Evolutionary conservation across 2,797 vertebrate genomes (phyloP).

Genomic region (Acanthiza pusilla): DNA sequence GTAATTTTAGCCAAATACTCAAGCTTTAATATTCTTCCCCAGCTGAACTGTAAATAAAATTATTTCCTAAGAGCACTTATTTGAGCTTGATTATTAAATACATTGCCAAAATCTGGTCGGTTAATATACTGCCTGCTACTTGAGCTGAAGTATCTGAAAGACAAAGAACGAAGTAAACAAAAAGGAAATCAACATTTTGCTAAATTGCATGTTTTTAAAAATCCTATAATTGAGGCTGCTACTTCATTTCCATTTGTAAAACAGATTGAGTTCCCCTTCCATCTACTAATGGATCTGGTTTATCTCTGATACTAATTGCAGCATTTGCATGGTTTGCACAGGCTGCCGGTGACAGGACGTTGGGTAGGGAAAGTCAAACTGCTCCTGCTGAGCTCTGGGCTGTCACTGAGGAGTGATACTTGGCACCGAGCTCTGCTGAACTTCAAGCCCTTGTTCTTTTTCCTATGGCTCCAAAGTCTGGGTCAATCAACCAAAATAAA

Average conservation of each 20-base stretch:
- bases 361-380: constrained; percentile 30
- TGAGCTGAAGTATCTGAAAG: constrained; percentile 66
- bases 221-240: constrained; percentile 65
- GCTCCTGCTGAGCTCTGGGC: constrained; percentile 43
- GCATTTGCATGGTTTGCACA: constrained; percentile 35
- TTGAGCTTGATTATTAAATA: constrained; percentile 67
- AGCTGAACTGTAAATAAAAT: constrained; percentile 68
- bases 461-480: constrained; percentile 22
- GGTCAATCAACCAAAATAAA: constrained; percentile 50
- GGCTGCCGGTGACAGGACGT: constrained; percentile 38
- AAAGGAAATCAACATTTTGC: constrained; percentile 69
- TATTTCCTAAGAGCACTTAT: constrained; percentile 68
- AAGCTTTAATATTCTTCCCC: constrained; percentile 55
- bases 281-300: constrained; percentile 62
- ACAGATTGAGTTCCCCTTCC: constrained; percentile 64
- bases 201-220: constrained; percentile 69
- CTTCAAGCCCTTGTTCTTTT: neutral
- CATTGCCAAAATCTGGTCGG: constrained; percentile 64
- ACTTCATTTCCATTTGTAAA: constrained; percentile 71
- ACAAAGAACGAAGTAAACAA: constrained; percentile 59
- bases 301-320: constrained; percentile 69
- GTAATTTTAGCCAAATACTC: constrained; percentile 42
- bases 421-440: neutral
- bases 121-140: constrained; percentile 55
- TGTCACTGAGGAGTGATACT: neutral